Evolutionary conservation across 2,797 vertebrate genomes (phyloP), one percentile per base, ranked within the genome.

Genomic region (Staurois parvus): DNA sequence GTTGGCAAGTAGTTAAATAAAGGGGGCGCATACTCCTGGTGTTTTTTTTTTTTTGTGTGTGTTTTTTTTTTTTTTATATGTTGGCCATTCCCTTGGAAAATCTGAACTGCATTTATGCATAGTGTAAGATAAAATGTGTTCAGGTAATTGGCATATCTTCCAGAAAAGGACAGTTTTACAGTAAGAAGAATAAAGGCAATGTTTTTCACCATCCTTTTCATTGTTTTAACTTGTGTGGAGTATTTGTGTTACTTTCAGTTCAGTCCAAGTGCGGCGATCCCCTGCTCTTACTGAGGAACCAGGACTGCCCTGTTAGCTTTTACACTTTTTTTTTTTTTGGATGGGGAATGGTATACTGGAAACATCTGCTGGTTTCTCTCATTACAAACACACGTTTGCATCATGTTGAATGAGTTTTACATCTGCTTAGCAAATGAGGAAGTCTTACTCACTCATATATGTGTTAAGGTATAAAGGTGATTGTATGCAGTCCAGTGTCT

Each of bases 371-470:
- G 52, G 24, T 76, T 56, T 32, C 12, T 29, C 74, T 10, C n/a
- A 24, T 26, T 64, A 26, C 21, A 37, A 52, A 7, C 19, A 74
- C 17, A 59, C 9, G n/a, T 56, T 32, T 64, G 42, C 32, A 64
- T 37, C 24, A 15, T 13, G 1, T 32, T 62, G 24, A n/a, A 32
- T 48, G 32, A 62, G 59, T 59, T 28, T 62, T n/a, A 37, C 1
- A 32, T 12, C 30, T 34, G 3, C 29, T 56, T 9, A 15, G 21
- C n/a, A 24, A 59, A 52, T 13, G 30, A 76, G 75, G 75, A 76
- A 76, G 75, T 76, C 19, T 24, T 62, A 76, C 75, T 76, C 75
- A 76, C 75, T 76, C 75, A 34, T 76, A 37, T 13, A 45, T 13
- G 42, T 45, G 12, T 32, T 40, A 45, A 32, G 24, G 30, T 37